Evolutionary conservation across 2,113 vertebrate species (phyloP).

Genomic region (Mormoops blainvillei): DNA sequence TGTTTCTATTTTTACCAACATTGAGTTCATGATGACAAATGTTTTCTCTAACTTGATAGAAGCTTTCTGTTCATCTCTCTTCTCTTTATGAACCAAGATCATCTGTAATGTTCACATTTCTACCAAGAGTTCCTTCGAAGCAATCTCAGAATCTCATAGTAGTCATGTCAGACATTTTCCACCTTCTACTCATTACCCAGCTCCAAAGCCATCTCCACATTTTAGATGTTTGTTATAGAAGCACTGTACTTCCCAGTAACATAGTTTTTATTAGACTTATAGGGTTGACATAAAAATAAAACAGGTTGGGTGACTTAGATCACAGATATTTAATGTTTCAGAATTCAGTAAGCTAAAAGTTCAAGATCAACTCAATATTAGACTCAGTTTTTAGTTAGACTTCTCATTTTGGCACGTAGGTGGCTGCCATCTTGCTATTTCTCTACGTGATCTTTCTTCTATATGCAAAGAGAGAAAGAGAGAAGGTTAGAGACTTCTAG

Average conservation of each 20-base stretch:
- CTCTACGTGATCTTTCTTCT: neutral
- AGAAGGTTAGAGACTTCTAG: no score
- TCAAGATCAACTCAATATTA: neutral
- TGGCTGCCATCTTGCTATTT: neutral
- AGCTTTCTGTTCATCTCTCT: neutral
- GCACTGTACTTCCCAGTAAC: neutral
- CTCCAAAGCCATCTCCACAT: neutral
- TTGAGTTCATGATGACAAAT: neutral
- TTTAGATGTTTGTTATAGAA: neutral
- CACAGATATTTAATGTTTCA: neutral
- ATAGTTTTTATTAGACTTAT: neutral
- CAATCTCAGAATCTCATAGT: neutral
- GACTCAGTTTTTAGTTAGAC: neutral
- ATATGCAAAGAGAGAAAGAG: neutral
- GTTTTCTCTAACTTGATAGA: neutral
- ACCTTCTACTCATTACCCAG: neutral
- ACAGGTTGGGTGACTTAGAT: neutral
- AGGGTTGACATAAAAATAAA: neutral
- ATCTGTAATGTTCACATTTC: neutral
- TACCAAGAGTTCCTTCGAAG: neutral
- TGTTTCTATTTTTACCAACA: neutral
- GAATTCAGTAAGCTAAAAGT: neutral
- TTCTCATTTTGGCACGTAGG: neutral
- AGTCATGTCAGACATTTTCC: neutral
- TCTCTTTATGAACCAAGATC: neutral